Evolutionary conservation across 2,797 vertebrate species (phyloP), one percentile per base, ranked within the genome.

Genomic region (Acipenser ruthenus): DNA sequence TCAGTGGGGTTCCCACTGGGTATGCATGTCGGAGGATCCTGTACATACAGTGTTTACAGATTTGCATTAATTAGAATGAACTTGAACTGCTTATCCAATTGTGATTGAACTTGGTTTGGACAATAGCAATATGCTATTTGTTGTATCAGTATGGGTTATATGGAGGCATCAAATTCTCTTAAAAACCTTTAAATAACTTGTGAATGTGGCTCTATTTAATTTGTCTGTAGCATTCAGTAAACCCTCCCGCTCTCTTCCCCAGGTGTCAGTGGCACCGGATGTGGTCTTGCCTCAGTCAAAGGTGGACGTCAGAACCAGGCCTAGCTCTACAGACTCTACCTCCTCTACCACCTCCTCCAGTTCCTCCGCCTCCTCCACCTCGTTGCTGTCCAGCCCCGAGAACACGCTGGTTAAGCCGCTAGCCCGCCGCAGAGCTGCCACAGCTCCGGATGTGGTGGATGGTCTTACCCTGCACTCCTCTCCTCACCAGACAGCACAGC

Each of bases 331-430:
- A 18, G 82, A 84, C 0, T 71, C 84, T 0, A 87, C 73, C 1
- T 67, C 85, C 53, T 86, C 84, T 8, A 7, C 23, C 62, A 64
- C 49, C 2, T 75, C 82, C 6, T 82, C 83, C 0, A 78, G 82
- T 0, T 83, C 84, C 0, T 90, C 87, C 0, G 87, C 84, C 0
- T 84, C 93, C 0, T 93, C 90, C 13, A 89, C 90, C 65, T 84
- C 85, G 13, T 69, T 81, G 8, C 75, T 82, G 5, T 88, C 93
- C 66, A 95, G 93, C 80, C 96, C 96, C 68, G 96, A 99, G 81
- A 95, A 91, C 71, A 99, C 95, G 0, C 75, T 95, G 73, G 92
- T 96, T 64, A 91, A 90, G 6, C 82, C 78, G 2, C 80, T 82
- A 4, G 3, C 66, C 62, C 53, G 83, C 69, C 53, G 74, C 51